Conservation (phyloP, 2,113 vertebrate genomes). For the Stegostoma tigrinum region DNA sequence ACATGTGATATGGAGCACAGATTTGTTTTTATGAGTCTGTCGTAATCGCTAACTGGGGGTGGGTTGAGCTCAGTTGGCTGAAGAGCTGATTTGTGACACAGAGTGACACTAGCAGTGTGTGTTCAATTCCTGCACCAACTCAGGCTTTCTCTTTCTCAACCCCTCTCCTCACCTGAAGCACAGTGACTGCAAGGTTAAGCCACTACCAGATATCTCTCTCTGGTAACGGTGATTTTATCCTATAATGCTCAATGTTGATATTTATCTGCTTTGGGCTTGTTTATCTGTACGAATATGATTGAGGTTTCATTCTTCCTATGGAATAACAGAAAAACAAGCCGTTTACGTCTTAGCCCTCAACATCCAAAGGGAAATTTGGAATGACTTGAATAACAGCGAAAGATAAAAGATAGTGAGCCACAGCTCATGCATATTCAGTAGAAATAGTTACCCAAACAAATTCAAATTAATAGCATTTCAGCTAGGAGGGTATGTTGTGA, state of each 20-base stretch:
- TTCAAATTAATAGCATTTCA: background rate
- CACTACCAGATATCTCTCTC: too few species aligned
- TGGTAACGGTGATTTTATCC: too few species aligned
- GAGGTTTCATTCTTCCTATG: background rate
- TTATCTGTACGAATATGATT: background rate
- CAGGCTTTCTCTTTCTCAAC: too few species aligned
- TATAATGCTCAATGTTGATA: background rate
- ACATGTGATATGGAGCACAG: background rate
- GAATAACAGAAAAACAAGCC: background rate
- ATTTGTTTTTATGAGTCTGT: background rate
- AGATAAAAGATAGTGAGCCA: background rate
- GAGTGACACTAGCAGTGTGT: too few species aligned
- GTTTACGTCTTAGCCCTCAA: background rate
- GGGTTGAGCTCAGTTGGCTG: too few species aligned
- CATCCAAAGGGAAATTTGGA: background rate
- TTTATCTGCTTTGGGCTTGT: background rate
- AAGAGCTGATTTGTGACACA: too few species aligned
- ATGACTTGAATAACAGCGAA: background rate
- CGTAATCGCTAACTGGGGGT: background rate
- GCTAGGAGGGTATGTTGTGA: background rate
- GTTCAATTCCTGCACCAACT: too few species aligned
- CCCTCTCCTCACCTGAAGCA: too few species aligned
- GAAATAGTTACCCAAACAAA: background rate
- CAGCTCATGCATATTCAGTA: background rate
- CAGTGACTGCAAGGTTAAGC: too few species aligned